Evolutionary conservation across 2,797 vertebrate species (phyloP), one percentile per base, ranked within the genome.

Genomic region (Brachyalestes nurse): DNA sequence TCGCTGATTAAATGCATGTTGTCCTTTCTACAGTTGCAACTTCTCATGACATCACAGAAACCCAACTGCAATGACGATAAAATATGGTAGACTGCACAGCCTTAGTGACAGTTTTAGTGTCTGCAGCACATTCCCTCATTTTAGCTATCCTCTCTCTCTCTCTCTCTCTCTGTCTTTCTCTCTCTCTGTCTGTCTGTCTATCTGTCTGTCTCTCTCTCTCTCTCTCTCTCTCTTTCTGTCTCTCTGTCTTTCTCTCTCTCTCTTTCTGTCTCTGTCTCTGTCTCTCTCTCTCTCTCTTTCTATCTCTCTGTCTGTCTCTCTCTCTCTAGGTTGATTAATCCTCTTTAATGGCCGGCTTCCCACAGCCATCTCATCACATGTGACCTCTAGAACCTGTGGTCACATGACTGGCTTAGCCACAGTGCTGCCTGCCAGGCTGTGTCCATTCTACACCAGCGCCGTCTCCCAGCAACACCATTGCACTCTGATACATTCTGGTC

Each of bases 311-410:
- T 45, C 51, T 21, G 45, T 42, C 40, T 40, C 64, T 60, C 23
- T 40, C 51, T 75, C 5, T 21, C 7, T 70, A 49, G 21, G 47
- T 61, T 79, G 81, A 70, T 73, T 57, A 71, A 78, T 78, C 77
- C 75, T 70, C 58, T 62, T 66, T 73, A 74, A 23, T 76, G 60
- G 79, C 76, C 28, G 49, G 77, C 62, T 64, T 81, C 80, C 66
- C 62, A 19, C 66, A 72, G 78, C 49, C 73, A 80, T 60, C 65
- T 77, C 78, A 85, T 69, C 73, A 70, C 72, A 53, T 83, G 42
- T 72, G 77, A 85, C 72, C 62, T 72, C 66, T 62, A 66, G 57
- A 77, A 77, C 78, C 70, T 58, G 21, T 25, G 57, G 70, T 78
- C 71, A 77, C 67, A 74, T 80, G 80, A 74, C 69, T 62, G 67